Conservation (phyloP, 1,140 invertebrate genomes). For the Rhizoglyphus robini region DNA sequence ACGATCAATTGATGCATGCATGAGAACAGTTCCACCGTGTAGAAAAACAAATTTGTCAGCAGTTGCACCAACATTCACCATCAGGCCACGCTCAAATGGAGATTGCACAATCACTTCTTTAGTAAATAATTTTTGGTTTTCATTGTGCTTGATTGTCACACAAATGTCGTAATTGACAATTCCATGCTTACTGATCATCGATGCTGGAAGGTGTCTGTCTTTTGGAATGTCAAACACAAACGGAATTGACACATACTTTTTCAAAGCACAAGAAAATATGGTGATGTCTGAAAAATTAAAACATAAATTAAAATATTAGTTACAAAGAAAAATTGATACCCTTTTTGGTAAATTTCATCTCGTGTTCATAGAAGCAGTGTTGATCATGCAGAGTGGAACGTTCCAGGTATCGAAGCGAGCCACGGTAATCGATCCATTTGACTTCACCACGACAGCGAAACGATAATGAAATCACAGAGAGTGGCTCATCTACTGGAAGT, state of each 20-base stretch:
- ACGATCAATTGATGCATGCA: background rate
- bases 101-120: constrained; percentile 6
- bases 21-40: background rate
- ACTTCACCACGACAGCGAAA: constrained; percentile 3
- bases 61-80: background rate
- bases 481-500: background rate
- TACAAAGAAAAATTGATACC: background rate
- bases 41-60: background rate
- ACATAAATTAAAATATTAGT: too few relatives aligned
- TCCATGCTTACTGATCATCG: constrained; percentile 10
- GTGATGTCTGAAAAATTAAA: too few relatives aligned
- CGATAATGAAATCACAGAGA: background rate
- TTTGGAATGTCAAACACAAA: too few relatives aligned
- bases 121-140: background rate
- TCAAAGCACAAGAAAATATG: too few relatives aligned
- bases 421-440: constrained; percentile 13
- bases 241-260: too few relatives aligned
- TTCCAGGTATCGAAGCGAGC: background rate
- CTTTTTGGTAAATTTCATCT: background rate
- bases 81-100: background rate
- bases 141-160: background rate
- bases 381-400: constrained; percentile 6
- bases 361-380: background rate
- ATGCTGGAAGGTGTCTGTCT: too few relatives aligned
- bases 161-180: constrained; percentile 3